Base-by-base conservation (phyloP, 2,797 vertebrate genomes). In the Dicrostonyx torquatus region DNA sequence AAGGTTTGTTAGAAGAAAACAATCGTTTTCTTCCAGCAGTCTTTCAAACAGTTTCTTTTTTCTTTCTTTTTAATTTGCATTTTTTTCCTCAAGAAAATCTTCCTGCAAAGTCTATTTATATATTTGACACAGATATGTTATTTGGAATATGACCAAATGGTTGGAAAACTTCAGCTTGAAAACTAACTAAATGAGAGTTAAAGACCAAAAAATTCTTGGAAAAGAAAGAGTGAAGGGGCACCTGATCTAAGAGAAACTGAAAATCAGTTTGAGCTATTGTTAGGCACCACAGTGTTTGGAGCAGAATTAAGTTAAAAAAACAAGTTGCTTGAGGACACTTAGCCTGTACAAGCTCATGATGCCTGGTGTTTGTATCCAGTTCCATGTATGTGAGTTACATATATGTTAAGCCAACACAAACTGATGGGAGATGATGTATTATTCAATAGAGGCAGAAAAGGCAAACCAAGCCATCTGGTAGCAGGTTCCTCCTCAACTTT, bases 71-170 rank as follows among this genome's bases (percentile, higher is more conserved):
- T 53, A 45, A 53, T 82, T 89, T 43, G 2, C 62, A 50, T 78
- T 88, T 95, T 83, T 78, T 90, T 72, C 68, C 85, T 73, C 37
- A 18, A 86, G 90, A 90, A 93, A 93, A 78, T 50, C 13, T 91
- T 90, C 34, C 34, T 68, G 20, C 55, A 75, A 62, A 86, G 48
- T 94, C 22, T 62, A 78, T 85, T 92, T 89, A 10, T 94, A 78
- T 82, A 45, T 48, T 20, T 89, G 86, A 83, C 43, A 82, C 9
- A 75, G 73, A 70, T 85, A 87, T 3, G 5, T 79, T 70, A 29
- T 70, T 94, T 94, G 83, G 79, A 91, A 78, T 37, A n/a, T 64
- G 43, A 85, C 24, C 83, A 95, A 79, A 50, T 75, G 53, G 80
- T 83, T 90, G 55, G 43, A 76, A 2, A 76, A n/a, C 82, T 89